These are phyloP conservation scores for Leptinotarsa lineolata DNA, from an alignment of 1,140 invertebrate species.

Conservation along the genomic window DNA sequence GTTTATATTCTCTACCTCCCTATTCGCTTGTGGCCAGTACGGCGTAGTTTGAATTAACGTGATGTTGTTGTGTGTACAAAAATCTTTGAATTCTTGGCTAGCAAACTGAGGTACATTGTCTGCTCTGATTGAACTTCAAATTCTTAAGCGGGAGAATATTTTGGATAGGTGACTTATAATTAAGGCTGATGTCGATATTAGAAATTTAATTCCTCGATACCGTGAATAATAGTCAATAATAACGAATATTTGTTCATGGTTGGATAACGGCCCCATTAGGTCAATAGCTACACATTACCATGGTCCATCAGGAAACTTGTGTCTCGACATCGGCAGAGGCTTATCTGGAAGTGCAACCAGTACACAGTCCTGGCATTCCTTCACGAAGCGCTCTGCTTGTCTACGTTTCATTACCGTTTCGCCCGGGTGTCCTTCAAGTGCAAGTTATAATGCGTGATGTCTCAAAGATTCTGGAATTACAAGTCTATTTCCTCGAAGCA, in stretches of 20 bases:
- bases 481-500: no score
- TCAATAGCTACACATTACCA: slow-evolving; percentile 44
- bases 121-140: no score
- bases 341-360: slow-evolving; percentile 28
- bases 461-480: no score
- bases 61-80: no score
- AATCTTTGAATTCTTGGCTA: no score
- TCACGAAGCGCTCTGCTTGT: slow-evolving; percentile 45
- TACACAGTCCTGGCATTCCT: slow-evolving; percentile 31
- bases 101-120: no score
- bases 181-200: slow-evolving; percentile 23
- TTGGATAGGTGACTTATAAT: slow-evolving; percentile 27
- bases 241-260: slow-evolving; percentile 38
- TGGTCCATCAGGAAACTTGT: slow-evolving; percentile 40
- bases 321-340: slow-evolving; percentile 37
- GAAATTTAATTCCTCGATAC: slow-evolving; percentile 37
- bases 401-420: slow-evolving; percentile 43
- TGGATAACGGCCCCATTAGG: slow-evolving; percentile 40
- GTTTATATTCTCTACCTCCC: no score
- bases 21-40: no score
- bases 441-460: neutral
- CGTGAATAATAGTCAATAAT: slow-evolving; percentile 46
- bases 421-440: slow-evolving; percentile 47
- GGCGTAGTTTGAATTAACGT: no score
- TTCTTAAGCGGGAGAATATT: no score